Percentiles rank a stretch among this genome's conserved stretches.
These are phyloP conservation scores for Trichogramma dendrolimi DNA, from an alignment of 2,888 invertebrate genomes.

Conservation along the genomic window DNA sequence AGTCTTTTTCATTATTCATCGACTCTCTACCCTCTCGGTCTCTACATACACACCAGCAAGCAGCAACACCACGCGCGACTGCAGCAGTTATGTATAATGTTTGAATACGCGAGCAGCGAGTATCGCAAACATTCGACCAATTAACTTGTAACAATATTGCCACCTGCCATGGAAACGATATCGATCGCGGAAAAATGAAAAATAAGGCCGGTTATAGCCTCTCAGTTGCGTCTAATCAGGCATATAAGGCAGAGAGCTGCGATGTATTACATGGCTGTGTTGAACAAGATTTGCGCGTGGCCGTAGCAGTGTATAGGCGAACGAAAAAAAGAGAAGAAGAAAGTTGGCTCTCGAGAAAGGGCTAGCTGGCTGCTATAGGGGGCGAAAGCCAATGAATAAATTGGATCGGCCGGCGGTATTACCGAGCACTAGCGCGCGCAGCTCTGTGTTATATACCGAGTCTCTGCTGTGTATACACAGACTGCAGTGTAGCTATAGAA, in stretches of 20 bases:
- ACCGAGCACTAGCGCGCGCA: no score
- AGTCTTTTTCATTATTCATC: slow-evolving; percentile 22
- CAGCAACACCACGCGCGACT: slow-evolving; percentile 2
- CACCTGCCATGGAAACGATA: slow-evolving; percentile 5
- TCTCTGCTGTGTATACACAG: no score
- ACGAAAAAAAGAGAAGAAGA: slow-evolving; percentile 8
- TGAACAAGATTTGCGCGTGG: no score
- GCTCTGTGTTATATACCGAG: no score
- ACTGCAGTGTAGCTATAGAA: slow-evolving; percentile 42
- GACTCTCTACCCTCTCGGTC: no score
- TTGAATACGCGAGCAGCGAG: slow-evolving; percentile 13
- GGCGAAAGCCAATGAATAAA: slow-evolving; percentile 52
- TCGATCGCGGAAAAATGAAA: no score
- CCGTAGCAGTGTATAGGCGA: slow-evolving; percentile 7
- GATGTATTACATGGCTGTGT: no score
- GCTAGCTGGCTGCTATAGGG: slow-evolving; percentile 1
- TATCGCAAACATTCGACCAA: slow-evolving; percentile 13
- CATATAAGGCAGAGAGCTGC: no score
- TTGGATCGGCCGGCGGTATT: slow-evolving; percentile 45
- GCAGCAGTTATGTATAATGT: slow-evolving; percentile 24
- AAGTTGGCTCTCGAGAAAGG: not conserved
- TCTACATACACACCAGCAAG: no score
- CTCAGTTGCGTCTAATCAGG: no score
- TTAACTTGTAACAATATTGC: slow-evolving; percentile 15
- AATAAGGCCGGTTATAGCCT: no score